Evolutionary conservation across 2,888 invertebrate species (phyloP).

Genomic region (Cheilosia vernalis): DNA sequence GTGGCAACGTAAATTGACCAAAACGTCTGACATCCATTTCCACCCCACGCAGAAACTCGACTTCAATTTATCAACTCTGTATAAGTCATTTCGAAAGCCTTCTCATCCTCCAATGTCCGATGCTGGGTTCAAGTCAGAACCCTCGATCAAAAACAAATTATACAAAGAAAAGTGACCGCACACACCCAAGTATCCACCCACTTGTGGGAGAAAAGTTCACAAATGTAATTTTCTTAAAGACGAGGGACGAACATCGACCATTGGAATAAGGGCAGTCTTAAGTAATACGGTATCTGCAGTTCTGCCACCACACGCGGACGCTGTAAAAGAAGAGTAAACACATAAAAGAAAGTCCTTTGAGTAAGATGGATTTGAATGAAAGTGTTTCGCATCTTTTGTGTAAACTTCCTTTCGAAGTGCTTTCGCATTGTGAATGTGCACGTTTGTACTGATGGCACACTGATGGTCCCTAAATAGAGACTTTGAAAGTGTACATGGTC

Average conservation of each 20-base stretch:
- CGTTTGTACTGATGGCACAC: constrained; percentile 11
- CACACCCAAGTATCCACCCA: constrained; percentile 14
- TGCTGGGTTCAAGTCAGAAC: constrained; percentile 36
- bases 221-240: constrained; percentile 73
- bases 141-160: constrained; percentile 75
- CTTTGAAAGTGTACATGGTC: constrained; percentile 55
- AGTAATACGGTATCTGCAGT: constrained; percentile 5
- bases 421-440: constrained; percentile 44
- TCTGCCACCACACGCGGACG: constrained; percentile 3
- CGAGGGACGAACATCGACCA: constrained; percentile 49
- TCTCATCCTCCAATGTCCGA: constrained; percentile 42
- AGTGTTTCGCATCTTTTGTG: constrained; percentile 72
- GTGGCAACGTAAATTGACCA: constrained; percentile 73
- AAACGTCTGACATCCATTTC: constrained; percentile 58
- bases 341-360: constrained; percentile 63
- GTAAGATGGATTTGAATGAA: constrained; percentile 73
- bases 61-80: constrained; percentile 44
- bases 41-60: constrained; percentile 7
- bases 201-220: constrained; percentile 27
- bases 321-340: constrained; percentile 53
- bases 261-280: constrained; percentile 17
- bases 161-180: constrained; percentile 68
- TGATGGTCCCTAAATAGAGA: constrained; percentile 29
- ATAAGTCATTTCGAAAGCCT: constrained; percentile 51
- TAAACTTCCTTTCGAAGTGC: constrained; percentile 43